These are phyloP conservation scores for Artemisiospiza belli DNA, from an alignment of 2,113 vertebrate genomes.

Conservation along the genomic window DNA sequence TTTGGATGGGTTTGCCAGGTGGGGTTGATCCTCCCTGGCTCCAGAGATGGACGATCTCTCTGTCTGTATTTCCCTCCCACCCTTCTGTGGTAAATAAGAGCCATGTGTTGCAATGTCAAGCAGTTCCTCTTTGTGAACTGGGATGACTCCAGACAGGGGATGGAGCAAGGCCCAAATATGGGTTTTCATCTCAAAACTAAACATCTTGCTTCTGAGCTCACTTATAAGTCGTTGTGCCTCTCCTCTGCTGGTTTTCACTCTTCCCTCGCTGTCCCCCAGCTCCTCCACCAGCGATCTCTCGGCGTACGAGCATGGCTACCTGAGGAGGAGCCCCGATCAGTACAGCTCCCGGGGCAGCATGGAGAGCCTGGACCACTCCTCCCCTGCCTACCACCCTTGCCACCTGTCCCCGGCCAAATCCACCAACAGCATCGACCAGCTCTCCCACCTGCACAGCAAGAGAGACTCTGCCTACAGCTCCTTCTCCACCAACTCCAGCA, in stretches of 20 bases:
- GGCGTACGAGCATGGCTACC: conserved; percentile 80
- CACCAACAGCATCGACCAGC: conserved; percentile 92
- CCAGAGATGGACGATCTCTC: not conserved
- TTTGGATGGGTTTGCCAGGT: conserved; percentile 32
- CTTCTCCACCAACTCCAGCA: conserved; percentile 94
- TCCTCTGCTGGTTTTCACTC: conserved; percentile 5
- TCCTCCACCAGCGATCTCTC: conserved; percentile 90
- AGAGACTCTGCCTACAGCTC: conserved; percentile 96
- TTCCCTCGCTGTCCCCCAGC: conserved; percentile 71
- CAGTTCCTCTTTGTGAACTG: conserved; percentile 61
- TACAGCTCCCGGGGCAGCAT: conserved; percentile 96
- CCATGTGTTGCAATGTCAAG: conserved; percentile 66
- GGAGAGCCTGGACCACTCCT: conserved; percentile 90
- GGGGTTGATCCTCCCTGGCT: conserved; percentile 36
- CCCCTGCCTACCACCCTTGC: conserved; percentile 84
- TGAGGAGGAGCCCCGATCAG: conserved; percentile 92
- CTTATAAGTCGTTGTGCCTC: conserved; percentile 66
- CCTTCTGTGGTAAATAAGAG: conserved; percentile 61
- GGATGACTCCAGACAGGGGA: conserved; percentile 66
- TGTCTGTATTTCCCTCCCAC: conserved; percentile 7
- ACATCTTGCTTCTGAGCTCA: conserved; percentile 68
- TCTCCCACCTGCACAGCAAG: conserved; percentile 89
- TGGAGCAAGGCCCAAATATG: conserved; percentile 75
- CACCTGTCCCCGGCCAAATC: conserved; percentile 91
- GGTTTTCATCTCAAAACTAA: conserved; percentile 72